Evolutionary conservation across 2,113 vertebrate genomes (phyloP).

Genomic region (Mus musculus): GRCm39 chr2:139385001-139385500

Average conservation of each 20-base stretch:
- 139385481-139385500: neutral
- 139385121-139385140: neutral
- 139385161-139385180: neutral
- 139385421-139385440: neutral
- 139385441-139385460: neutral
- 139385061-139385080: neutral
- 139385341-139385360: neutral
- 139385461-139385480: neutral
- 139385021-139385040: neutral
- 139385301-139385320: neutral
- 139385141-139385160: neutral
- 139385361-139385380: neutral
- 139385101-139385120: neutral
- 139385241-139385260: neutral
- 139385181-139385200: neutral
- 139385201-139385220: neutral
- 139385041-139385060: neutral
- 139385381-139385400: no score
- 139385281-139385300: neutral
- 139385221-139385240: neutral
- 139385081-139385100: neutral
- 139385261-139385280: neutral
- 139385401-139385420: neutral
- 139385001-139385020: neutral
- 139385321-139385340: neutral